Percentiles rank a stretch among this genome's conserved stretches.
Conservation (phyloP, 2,888 invertebrate species). For the Habroteleia sp. region DNA sequence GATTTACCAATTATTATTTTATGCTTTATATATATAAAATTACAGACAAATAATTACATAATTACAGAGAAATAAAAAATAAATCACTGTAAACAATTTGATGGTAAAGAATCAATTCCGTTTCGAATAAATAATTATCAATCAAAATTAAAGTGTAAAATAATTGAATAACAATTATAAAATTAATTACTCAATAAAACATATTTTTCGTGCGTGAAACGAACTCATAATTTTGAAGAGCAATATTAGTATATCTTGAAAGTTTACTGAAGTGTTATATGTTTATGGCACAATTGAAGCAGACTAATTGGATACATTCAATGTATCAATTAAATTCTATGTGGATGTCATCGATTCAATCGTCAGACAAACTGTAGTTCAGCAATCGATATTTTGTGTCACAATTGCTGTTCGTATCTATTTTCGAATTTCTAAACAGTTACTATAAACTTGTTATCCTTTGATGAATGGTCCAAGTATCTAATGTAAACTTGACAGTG, state of each 20-base stretch:
- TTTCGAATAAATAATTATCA: too few relatives aligned
- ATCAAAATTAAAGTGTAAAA: too few relatives aligned
- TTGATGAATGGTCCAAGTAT: slow-evolving; percentile 5
- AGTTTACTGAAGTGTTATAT: slow-evolving; percentile 14
- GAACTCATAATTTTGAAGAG: background rate
- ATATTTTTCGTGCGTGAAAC: background rate
- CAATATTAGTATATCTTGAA: slow-evolving; percentile 18
- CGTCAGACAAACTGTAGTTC: slow-evolving; percentile 17
- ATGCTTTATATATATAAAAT: too few relatives aligned
- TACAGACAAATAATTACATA: too few relatives aligned
- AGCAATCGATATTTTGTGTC: slow-evolving; percentile 47
- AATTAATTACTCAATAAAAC: too few relatives aligned
- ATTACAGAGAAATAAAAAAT: too few relatives aligned
- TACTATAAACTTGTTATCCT: slow-evolving; percentile 37
- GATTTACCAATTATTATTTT: too few relatives aligned
- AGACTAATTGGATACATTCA: slow-evolving; percentile 36
- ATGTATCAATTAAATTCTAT: slow-evolving; percentile 51
- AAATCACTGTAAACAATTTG: too few relatives aligned
- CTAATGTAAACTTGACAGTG: slow-evolving; percentile 3
- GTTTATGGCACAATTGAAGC: slow-evolving; percentile 22
- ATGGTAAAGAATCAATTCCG: too few relatives aligned
- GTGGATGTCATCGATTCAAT: slow-evolving; percentile 42
- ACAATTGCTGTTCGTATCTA: slow-evolving; percentile 23
- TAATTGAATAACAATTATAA: too few relatives aligned
- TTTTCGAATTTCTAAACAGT: slow-evolving; percentile 38